Evolutionary conservation across 2,888 invertebrate species (phyloP).

Genomic region (Belgica antarctica): DNA sequence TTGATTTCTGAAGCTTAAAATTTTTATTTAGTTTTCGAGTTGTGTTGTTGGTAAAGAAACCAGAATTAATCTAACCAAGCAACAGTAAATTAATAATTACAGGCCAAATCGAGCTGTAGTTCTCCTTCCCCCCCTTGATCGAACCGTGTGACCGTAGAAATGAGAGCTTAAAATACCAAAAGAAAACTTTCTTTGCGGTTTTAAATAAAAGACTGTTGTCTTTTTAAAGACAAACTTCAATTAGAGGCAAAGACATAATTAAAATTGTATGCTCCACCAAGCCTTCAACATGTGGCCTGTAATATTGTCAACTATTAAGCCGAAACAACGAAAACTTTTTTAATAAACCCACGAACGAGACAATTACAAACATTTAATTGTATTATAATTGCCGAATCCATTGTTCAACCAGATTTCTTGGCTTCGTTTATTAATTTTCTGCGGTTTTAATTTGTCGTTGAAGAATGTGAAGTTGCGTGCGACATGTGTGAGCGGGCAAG

Average conservation of each 20-base stretch:
- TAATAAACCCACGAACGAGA: too few relatives aligned
- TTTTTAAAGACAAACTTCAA: constrained; percentile 20
- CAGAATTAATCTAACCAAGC: background rate
- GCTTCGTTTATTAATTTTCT: background rate
- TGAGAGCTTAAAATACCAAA: constrained; percentile 6
- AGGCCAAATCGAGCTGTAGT: too few relatives aligned
- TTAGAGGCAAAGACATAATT: constrained; percentile 1
- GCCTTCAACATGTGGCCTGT: constrained; percentile 19
- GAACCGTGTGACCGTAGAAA: background rate
- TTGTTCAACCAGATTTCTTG: background rate
- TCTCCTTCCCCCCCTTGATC: too few relatives aligned
- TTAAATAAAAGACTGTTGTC: constrained; percentile 13
- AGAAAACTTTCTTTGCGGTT: constrained; percentile 15
- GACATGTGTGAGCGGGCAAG: background rate
- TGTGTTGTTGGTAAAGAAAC: background rate
- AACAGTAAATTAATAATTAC: constrained; percentile 30
- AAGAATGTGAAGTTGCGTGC: background rate
- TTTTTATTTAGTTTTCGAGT: background rate
- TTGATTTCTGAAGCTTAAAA: constrained; percentile 4
- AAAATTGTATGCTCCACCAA: constrained; percentile 26
- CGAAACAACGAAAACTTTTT: background rate
- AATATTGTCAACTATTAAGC: constrained; percentile 7
- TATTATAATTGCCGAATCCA: constrained; percentile 24
- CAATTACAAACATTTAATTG: constrained; percentile 18
- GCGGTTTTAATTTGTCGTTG: background rate